Conservation (phyloP, 2,797 vertebrate genomes). For the Hyperoplus immaculatus region DNA sequence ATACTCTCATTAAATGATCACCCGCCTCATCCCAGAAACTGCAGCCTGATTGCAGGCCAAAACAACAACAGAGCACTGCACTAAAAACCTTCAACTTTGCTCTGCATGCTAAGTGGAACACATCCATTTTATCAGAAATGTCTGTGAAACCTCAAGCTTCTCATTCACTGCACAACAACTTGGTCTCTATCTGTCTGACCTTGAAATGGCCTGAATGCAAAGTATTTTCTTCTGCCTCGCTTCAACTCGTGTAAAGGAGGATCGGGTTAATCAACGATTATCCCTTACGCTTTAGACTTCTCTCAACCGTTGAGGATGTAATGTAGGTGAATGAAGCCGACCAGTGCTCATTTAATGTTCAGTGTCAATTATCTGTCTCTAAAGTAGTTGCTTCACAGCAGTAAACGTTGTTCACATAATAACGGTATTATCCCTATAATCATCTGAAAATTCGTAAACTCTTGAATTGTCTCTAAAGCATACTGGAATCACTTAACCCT, state of each 20-base stretch:
- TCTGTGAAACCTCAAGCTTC: slow-evolving; percentile 56
- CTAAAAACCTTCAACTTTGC: slow-evolving; percentile 46
- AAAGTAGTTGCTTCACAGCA: slow-evolving; percentile 2
- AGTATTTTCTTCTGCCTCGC: slow-evolving; percentile 37
- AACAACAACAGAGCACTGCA: slow-evolving; percentile 42
- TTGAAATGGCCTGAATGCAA: slow-evolving; percentile 69
- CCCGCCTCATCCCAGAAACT: slow-evolving; percentile 42
- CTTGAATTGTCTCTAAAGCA: too few species aligned
- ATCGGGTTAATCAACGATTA: slow-evolving; percentile 67
- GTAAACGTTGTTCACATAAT: neutral
- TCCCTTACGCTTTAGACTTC: slow-evolving; percentile 48
- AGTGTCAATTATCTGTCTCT: slow-evolving; percentile 27
- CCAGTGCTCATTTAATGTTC: slow-evolving; percentile 43
- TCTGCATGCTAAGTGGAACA: slow-evolving; percentile 70
- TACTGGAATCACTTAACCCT: too few species aligned
- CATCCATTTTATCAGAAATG: slow-evolving; percentile 69
- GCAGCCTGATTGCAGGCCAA: slow-evolving; percentile 57
- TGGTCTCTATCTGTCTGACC: slow-evolving; percentile 68
- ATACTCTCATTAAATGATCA: slow-evolving; percentile 74
- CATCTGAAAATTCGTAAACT: too few species aligned
- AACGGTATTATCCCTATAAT: too few species aligned
- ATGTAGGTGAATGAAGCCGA: slow-evolving; percentile 35
- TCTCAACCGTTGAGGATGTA: slow-evolving; percentile 27
- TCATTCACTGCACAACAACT: slow-evolving; percentile 62
- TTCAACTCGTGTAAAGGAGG: slow-evolving; percentile 23